A percentile compares a stretch with the other conserved stretches of the same genome.
phyloP scores from a whole-genome alignment of 2,113 vertebrate genomes.

The Mesocricetus auratus region DNA sequence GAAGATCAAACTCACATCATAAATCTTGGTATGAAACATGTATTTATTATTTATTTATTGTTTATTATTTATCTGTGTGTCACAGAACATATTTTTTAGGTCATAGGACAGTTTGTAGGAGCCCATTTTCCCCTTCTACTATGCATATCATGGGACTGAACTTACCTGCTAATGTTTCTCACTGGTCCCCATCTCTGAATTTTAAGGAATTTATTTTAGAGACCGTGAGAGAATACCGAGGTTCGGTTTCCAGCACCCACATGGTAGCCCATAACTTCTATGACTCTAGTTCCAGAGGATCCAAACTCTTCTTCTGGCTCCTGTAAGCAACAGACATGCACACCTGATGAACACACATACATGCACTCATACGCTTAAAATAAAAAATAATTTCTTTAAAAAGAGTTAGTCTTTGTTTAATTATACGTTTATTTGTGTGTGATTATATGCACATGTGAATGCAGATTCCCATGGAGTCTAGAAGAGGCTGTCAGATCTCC shows the following conservation, averaged over 20 bases:
- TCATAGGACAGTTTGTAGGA: neutral
- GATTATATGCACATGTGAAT: neutral
- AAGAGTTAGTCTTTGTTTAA: neutral
- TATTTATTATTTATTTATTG: neutral
- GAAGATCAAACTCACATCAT: too few species aligned
- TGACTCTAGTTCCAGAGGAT: too few species aligned
- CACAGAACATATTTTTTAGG: neutral
- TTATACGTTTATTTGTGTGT: too few species aligned
- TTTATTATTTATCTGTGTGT: neutral
- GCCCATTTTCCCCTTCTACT: neutral
- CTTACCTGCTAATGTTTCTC: neutral
- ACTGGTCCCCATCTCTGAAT: neutral
- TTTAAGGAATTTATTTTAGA: neutral
- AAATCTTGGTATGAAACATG: neutral
- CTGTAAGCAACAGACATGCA: too few species aligned
- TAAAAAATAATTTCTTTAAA: too few species aligned
- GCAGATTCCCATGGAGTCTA: neutral
- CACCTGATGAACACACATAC: too few species aligned
- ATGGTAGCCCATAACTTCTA: too few species aligned
- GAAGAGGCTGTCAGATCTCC: neutral
- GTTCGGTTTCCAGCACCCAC: too few species aligned
- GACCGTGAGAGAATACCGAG: too few species aligned
- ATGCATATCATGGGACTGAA: neutral
- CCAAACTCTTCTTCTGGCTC: too few species aligned
- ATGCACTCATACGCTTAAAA: too few species aligned